phyloP scores from a whole-genome alignment of 2,888 invertebrate species.

The Strigamia maritima region DNA sequence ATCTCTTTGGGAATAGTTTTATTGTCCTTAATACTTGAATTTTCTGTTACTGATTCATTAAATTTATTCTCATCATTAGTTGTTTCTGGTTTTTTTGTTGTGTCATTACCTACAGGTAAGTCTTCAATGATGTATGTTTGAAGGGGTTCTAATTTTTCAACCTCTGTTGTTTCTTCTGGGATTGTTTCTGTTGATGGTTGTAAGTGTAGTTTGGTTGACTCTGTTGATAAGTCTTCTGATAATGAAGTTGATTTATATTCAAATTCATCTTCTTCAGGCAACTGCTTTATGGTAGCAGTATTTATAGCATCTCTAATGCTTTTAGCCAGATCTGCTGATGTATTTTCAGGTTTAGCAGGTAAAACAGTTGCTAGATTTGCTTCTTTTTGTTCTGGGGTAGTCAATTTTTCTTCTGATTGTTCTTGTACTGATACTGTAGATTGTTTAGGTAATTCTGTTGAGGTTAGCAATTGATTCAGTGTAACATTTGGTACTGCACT shows the following conservation, averaged over 20 bases:
- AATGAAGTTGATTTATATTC: too few relatives aligned
- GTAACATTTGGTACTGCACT: neutral
- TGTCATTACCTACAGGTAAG: neutral
- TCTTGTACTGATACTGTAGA: neutral
- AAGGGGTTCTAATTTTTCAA: too few relatives aligned
- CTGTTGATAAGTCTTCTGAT: too few relatives aligned
- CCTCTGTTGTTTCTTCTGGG: too few relatives aligned
- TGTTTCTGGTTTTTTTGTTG: neutral
- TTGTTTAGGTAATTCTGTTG: neutral
- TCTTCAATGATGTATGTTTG: too few relatives aligned
- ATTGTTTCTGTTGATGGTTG: too few relatives aligned
- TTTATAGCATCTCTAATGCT: too few relatives aligned
- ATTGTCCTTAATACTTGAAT: neutral
- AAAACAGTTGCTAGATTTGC: neutral
- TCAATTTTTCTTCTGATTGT: neutral
- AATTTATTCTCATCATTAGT: neutral
- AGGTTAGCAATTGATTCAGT: too few relatives aligned
- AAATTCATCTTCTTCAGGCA: too few relatives aligned
- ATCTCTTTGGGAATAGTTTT: neutral
- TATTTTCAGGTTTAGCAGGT: neutral
- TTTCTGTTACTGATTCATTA: neutral
- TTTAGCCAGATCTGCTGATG: neutral
- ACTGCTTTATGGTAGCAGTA: too few relatives aligned
- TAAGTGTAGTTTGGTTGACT: too few relatives aligned
- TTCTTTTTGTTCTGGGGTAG: neutral